phyloP scores from a whole-genome alignment of 2,888 invertebrate species.

The Drosophila testacea region DNA sequence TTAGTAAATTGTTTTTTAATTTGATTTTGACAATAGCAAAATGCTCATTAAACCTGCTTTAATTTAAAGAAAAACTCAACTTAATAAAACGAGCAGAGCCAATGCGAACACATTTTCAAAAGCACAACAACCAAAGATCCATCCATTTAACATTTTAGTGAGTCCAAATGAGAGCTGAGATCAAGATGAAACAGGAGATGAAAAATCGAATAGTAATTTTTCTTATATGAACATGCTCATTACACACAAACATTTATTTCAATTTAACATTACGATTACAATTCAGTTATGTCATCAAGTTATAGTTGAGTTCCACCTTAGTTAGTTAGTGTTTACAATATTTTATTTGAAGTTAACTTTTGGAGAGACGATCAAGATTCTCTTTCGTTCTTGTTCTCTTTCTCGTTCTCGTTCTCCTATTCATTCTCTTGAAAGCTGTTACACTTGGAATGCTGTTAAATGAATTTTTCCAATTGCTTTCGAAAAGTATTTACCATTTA shows the following conservation, averaged over 20 bases:
- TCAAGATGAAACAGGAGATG: slow-evolving; percentile 15
- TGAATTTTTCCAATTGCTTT: slow-evolving; percentile 51
- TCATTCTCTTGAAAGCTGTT: slow-evolving; percentile 45
- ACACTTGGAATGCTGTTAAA: slow-evolving; percentile 68
- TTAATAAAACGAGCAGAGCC: slow-evolving; percentile 72
- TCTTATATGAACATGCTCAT: slow-evolving; percentile 48
- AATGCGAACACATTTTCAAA: slow-evolving; percentile 50
- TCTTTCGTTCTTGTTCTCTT: slow-evolving; percentile 8
- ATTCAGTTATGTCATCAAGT: slow-evolving; percentile 73
- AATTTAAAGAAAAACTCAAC: slow-evolving; percentile 42
- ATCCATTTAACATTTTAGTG: slow-evolving; percentile 36
- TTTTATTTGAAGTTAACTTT: slow-evolving; percentile 63
- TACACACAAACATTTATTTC: slow-evolving; percentile 63
- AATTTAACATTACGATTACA: slow-evolving; percentile 53
- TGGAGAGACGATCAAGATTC: slow-evolving; percentile 41
- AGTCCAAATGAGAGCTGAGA: slow-evolving; percentile 63
- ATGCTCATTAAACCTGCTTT: slow-evolving; percentile 62
- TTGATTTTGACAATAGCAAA: slow-evolving; percentile 54
- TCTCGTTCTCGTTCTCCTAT: slow-evolving; percentile 36
- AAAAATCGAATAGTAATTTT: slow-evolving; percentile 3
- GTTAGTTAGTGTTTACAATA: slow-evolving; percentile 69
- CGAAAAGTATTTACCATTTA: slow-evolving; percentile 54
- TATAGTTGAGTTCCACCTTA: slow-evolving; percentile 74
- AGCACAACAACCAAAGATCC: slow-evolving; percentile 85
- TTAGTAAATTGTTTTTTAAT: slow-evolving; percentile 26